Evolutionary conservation across 2,113 vertebrate species (phyloP).

Genomic region (Glaucomys volans): DNA sequence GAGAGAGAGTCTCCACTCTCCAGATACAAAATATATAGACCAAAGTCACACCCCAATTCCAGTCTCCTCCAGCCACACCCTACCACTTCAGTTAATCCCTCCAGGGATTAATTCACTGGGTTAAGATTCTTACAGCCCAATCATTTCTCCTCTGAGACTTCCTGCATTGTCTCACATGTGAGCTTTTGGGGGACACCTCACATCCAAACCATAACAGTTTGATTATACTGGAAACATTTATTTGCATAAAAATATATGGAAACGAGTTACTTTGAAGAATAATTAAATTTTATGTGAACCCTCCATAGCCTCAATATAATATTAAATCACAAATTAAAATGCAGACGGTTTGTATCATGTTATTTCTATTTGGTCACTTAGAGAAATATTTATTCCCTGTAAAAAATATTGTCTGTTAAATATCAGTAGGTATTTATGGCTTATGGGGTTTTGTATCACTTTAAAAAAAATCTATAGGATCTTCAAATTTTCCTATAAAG

Average conservation of each 20-base stretch:
- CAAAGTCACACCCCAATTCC: too few relatives aligned
- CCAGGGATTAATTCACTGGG: too few relatives aligned
- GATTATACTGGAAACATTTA: neutral
- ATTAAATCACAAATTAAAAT: neutral
- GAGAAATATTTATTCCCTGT: neutral
- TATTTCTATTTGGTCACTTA: neutral
- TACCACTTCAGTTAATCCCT: too few relatives aligned
- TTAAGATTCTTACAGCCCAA: too few relatives aligned
- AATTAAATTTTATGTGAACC: neutral
- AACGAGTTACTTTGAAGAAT: neutral
- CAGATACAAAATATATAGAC: too few relatives aligned
- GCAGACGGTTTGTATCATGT: neutral
- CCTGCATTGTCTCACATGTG: too few relatives aligned
- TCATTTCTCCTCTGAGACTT: too few relatives aligned
- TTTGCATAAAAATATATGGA: slow-evolving; percentile 16
- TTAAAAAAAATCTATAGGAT: neutral
- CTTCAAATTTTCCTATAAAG: neutral
- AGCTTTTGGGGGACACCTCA: too few relatives aligned
- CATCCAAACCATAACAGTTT: neutral
- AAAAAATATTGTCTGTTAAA: neutral
- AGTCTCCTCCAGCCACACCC: too few relatives aligned
- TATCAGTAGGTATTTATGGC: neutral
- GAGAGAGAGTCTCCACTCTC: too few relatives aligned
- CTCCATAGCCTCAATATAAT: neutral
- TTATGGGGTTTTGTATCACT: neutral